Base-by-base conservation (phyloP, 2,797 vertebrate genomes). In the Phrynocephalus forsythii region DNA sequence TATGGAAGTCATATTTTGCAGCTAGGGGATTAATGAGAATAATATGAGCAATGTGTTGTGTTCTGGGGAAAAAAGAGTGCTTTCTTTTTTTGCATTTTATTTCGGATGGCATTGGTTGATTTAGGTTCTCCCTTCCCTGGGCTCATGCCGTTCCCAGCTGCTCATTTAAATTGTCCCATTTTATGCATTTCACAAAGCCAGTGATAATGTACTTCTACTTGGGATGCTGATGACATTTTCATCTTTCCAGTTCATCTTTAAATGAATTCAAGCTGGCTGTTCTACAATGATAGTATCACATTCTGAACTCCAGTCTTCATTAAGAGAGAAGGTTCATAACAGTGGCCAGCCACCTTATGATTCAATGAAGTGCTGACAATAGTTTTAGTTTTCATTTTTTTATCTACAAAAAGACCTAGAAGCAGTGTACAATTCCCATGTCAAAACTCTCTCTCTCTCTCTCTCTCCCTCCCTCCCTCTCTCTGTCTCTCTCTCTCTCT, bases 291-390 rank as follows among this genome's bases (percentile, higher is more conserved):
- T 56, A 44, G 24, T 63, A 24, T 68, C 69, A 3, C 79, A 85
- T 83, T 50, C 77, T 89, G 80, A 89, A 75, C 83, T 86, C 10
- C 66, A 75, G n/a, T 60, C 87, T 38, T 66, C 52, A 15, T 89
- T 88, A 81, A 44, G 60, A 92, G 87, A 76, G 82, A 90, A 94
- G 93, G 88, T 91, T 87, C 88, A 84, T 82, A 89, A 93, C 83
- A 89, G 67, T 15, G 79, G n/a, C 88, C 67, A 68, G n/a, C 88
- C 67, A 68, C 90, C 88, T 79, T 88, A 0, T 86, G 20, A 85
- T 90, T 87, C 85, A 48, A 50, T 82, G 86, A 0, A 56, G 76
- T 85, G 82, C 84, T 93, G 86, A 80, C 88, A 86, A 89, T 86
- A 86, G 13, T 80, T 26, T 86, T 26, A 8, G 44, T 38, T 28